Conservation (phyloP, 2,113 vertebrate species). For the Stigmatopora argus region DNA sequence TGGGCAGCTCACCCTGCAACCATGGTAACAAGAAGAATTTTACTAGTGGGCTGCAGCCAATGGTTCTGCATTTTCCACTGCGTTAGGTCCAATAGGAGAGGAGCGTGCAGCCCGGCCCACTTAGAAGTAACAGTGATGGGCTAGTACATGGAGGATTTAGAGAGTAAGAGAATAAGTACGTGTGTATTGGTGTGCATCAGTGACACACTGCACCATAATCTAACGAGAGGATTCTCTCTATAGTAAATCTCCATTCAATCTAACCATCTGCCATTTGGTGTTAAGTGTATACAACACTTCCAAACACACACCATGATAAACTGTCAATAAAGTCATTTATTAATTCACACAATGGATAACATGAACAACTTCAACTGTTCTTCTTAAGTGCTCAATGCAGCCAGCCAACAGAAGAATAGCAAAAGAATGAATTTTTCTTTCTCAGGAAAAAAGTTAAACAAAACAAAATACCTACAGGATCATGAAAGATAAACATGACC, state of each 20-base stretch:
- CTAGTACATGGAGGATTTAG: slow-evolving; percentile 46
- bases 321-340: slow-evolving; percentile 80
- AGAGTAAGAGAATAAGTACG: slow-evolving; percentile 30
- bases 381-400: slow-evolving; percentile 97
- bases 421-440: slow-evolving; percentile 94
- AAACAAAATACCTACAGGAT: slow-evolving; percentile 91
- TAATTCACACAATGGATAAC: slow-evolving; percentile 99
- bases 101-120: slow-evolving; percentile 70
- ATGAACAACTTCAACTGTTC: slow-evolving; percentile 98
- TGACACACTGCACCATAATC: slow-evolving; percentile 41
- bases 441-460: slow-evolving; percentile 74
- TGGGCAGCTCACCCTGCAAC: slow-evolving; percentile 79
- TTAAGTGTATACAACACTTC: slow-evolving; percentile 7
- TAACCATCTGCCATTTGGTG: slow-evolving; percentile 29
- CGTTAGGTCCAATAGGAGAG: slow-evolving; percentile 65
- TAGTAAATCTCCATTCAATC: slow-evolving; percentile 31
- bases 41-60: slow-evolving; percentile 74
- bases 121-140: slow-evolving; percentile 61
- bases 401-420: slow-evolving; percentile 93
- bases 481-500: slow-evolving; percentile 95
- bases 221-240: slow-evolving; percentile 56
- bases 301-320: slow-evolving; percentile 36
- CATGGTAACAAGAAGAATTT: slow-evolving; percentile 80
- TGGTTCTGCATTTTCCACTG: slow-evolving; percentile 69
- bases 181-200: slow-evolving; percentile 15